Evolutionary conservation across 2,113 vertebrate genomes (phyloP).

Genomic region (Cavia porcellus): DNA sequence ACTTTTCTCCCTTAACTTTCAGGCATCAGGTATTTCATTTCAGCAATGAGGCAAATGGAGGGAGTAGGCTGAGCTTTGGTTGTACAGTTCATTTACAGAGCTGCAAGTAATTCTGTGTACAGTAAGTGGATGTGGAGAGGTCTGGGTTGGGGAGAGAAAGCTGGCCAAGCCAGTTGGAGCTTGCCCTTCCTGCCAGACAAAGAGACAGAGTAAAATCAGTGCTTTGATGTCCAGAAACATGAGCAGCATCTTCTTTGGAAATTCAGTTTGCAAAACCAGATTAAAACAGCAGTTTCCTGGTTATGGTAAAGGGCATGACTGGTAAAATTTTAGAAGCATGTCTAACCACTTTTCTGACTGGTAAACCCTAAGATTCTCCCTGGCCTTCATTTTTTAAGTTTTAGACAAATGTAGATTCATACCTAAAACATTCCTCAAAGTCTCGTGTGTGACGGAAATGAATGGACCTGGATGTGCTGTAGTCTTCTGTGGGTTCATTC

Average conservation of each 20-base stretch:
- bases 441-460: not conserved
- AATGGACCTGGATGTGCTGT: no score
- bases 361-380: not conserved
- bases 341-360: not conserved
- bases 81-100: not conserved
- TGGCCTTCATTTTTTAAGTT: not conserved
- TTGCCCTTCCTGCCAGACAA: not conserved
- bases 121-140: not conserved
- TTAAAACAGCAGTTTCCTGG: not conserved
- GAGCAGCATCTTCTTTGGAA: not conserved
- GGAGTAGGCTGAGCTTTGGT: not conserved
- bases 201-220: not conserved
- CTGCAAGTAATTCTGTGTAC: not conserved
- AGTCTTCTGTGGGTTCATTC: no score
- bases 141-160: not conserved
- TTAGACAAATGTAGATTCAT: not conserved
- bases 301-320: fast-evolving
- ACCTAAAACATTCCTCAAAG: not conserved
- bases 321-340: not conserved
- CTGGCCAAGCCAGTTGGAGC: not conserved
- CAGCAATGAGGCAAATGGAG: not conserved
- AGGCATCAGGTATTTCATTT: not conserved
- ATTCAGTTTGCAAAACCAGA: not conserved
- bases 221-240: not conserved
- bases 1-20: not conserved